Conservation (phyloP, 2,888 invertebrate genomes). For the Alcis repandata region DNA sequence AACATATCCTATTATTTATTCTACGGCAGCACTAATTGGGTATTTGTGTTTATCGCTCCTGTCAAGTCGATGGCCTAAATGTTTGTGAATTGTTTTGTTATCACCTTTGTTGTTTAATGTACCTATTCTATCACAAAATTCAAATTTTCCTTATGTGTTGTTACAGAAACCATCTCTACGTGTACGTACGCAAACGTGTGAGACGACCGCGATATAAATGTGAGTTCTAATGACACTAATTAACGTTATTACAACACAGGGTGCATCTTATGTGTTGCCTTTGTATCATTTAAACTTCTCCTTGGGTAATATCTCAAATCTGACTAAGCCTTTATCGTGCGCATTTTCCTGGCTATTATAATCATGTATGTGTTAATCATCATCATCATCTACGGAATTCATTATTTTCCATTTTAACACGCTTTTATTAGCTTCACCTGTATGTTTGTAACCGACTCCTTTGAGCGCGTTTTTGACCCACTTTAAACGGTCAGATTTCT, state of each 20-base stretch:
- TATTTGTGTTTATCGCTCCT: background rate
- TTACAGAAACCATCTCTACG: slow-evolving; percentile 64
- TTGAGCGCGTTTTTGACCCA: too few species aligned
- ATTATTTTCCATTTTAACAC: too few species aligned
- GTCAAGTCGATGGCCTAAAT: slow-evolving; percentile 1
- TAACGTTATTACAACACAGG: slow-evolving; percentile 46
- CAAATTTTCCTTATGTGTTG: slow-evolving; percentile 42
- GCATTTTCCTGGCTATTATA: background rate
- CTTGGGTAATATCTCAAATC: background rate
- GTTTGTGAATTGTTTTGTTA: background rate
- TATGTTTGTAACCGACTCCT: too few species aligned
- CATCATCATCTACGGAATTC: too few species aligned
- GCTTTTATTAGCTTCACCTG: too few species aligned
- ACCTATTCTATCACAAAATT: slow-evolving; percentile 1
- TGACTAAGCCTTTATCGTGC: background rate
- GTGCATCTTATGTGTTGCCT: slow-evolving; percentile 24
- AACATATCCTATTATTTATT: too few species aligned
- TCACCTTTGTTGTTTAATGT: background rate
- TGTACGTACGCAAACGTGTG: slow-evolving; percentile 58
- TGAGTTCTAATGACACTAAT: slow-evolving; percentile 56
- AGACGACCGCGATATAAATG: slow-evolving; percentile 73
- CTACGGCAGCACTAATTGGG: background rate
- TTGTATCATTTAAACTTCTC: slow-evolving; percentile 33
- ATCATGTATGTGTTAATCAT: too few species aligned
- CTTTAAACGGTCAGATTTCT: too few species aligned